Base-by-base conservation (phyloP, 1,140 invertebrate species). In the Lutraria rhynchaena region DNA sequence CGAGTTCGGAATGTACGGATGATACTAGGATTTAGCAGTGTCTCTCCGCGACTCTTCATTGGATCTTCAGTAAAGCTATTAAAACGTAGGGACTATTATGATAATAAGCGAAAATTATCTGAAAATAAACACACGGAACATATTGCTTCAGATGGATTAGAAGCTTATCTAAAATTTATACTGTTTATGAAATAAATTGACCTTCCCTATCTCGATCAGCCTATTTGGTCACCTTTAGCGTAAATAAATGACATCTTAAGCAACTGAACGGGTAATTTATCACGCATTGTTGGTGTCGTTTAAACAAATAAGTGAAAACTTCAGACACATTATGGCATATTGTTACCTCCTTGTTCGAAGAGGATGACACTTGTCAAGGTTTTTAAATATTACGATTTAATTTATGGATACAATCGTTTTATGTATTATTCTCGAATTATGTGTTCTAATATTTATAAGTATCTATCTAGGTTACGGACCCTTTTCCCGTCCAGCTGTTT, bases 201-300 rank as follows among this genome's bases (percentile, higher is more conserved):
- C 63, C 63, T 41, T 19, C 31, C 17, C 44, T 67, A 67, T 67
- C 63, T 49, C 41, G 24, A 49, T 67, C 63, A 67, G 63, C 63
- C 63, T 46, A 67, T 67, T 67, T 49, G 29, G 63, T 11, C 41
- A 49, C 41, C 63, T 67, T 49, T 67, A 29, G 49, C 41, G 49
- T 67, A 67, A 49, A 49, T 67, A 67, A 67, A 67, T 67, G 63
- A 27, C 63, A 67, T 51, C 63, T 67, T 67, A 67, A 67, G 63
- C 63, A 67, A 67, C 22, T 49, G 27, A 41, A 49, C 4, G 11
- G 41, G 44, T 15, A 49, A 67, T 67, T 67, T 67, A 67, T 67
- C 63, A 67, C 63, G 63, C 63, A 27, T 49, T 67, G 63, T 31
- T 67, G 49, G 37, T 7, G 37, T 41, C 37, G 5, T 41, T 41